These are phyloP conservation scores for Temnothorax nylanderi DNA, from an alignment of 1,140 invertebrate species.

Conservation along the genomic window DNA sequence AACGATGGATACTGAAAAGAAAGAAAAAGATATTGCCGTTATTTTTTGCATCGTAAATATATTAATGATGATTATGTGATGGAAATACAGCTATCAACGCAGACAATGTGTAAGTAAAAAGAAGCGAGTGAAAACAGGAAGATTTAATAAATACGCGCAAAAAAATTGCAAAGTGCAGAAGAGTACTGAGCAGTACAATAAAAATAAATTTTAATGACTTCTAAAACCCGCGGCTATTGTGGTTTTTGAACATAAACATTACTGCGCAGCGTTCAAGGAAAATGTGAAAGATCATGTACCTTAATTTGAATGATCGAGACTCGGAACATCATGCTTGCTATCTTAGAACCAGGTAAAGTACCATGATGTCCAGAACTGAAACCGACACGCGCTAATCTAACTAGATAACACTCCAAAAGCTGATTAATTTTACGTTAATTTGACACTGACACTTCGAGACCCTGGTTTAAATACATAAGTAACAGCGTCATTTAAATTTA, in stretches of 20 bases:
- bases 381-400: conserved; percentile 74
- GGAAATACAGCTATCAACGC: neutral
- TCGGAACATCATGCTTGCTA: conserved; percentile 72
- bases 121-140: neutral
- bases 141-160: neutral
- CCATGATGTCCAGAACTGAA: conserved; percentile 83
- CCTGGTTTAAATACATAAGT: neutral
- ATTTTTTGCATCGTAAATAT: neutral
- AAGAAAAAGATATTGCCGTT: conserved; percentile 12
- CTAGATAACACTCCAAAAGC: conserved; percentile 15
- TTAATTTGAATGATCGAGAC: conserved; percentile 60
- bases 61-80: neutral
- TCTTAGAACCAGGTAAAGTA: conserved; percentile 83
- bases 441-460: neutral
- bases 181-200: neutral
- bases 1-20: conserved; percentile 80
- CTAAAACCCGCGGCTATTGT: neutral
- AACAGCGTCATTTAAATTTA: neutral
- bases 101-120: neutral
- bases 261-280: conserved; percentile 3
- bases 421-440: neutral
- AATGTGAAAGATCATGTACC: conserved; percentile 61
- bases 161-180: neutral
- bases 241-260: neutral
- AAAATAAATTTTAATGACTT: neutral